A percentile compares a stretch with the other conserved stretches of the same genome.
phyloP scores from a whole-genome alignment of 2,113 vertebrate species.

The Melanostigma gelatinosum region DNA sequence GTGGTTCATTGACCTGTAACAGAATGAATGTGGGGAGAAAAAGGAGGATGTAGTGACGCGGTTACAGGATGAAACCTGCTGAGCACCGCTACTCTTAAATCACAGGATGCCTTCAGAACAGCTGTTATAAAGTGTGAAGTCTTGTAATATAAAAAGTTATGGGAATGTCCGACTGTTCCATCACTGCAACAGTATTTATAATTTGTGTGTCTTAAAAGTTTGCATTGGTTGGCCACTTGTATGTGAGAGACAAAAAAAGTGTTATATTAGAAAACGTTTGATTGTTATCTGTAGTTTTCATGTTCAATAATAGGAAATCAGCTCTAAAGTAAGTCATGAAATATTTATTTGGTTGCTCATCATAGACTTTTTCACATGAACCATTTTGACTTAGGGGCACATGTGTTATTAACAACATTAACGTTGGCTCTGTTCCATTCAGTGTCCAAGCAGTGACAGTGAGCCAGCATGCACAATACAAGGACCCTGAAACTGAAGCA shows the following conservation, averaged over 20 bases:
- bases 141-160: background rate
- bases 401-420: background rate
- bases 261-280: background rate
- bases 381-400: background rate
- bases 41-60: constrained; percentile 27
- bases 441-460: background rate
- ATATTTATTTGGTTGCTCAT: background rate
- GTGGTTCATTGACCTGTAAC: constrained; percentile 76
- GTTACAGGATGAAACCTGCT: constrained; percentile 53
- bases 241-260: background rate
- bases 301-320: background rate
- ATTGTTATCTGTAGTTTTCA: background rate
- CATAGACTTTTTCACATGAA: background rate
- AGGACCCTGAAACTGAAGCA: background rate
- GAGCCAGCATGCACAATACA: background rate
- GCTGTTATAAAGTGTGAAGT: background rate
- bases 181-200: background rate
- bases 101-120: constrained; percentile 1
- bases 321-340: background rate
- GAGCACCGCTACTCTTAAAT: constrained; percentile 44
- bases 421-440: background rate
- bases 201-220: background rate
- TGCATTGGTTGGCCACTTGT: background rate
- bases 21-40: constrained; percentile 56
- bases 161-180: background rate